Evolutionary conservation across 2,113 vertebrate genomes (phyloP).

Genomic region (Dunckerocampus dactyliophorus): DNA sequence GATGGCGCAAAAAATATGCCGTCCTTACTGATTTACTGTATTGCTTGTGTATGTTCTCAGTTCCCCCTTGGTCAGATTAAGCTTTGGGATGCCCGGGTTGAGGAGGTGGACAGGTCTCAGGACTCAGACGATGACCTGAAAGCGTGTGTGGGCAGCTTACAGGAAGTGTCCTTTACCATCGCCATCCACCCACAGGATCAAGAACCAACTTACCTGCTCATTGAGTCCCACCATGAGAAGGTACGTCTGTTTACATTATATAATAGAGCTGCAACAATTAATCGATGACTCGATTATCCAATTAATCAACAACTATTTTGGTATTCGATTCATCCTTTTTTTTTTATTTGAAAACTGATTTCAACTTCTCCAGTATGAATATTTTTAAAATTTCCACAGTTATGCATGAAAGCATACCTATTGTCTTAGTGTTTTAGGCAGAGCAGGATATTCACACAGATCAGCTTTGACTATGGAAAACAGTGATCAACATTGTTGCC

Average conservation of each 20-base stretch:
- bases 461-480: no score
- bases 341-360: no score
- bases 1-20: background rate
- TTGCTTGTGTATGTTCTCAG: constrained; percentile 55
- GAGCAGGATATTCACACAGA: no score
- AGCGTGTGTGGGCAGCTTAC: constrained; percentile 75
- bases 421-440: no score
- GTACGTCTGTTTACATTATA: constrained; percentile 50
- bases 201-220: constrained; percentile 86
- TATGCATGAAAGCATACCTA: no score
- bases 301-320: no score
- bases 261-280: no score
- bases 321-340: no score
- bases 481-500: no score
- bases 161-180: constrained; percentile 81
- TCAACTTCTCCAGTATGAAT: no score
- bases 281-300: no score
- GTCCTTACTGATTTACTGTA: background rate
- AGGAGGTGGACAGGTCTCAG: constrained; percentile 87
- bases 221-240: constrained; percentile 89
- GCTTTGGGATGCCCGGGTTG: constrained; percentile 87
- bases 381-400: no score
- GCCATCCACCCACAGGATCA: constrained; percentile 87
- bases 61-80: constrained; percentile 96
- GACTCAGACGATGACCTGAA: constrained; percentile 88